Conservation (phyloP, 35 echinoderm and acorn worm species). For the Heliocidaris tuberculata region DNA sequence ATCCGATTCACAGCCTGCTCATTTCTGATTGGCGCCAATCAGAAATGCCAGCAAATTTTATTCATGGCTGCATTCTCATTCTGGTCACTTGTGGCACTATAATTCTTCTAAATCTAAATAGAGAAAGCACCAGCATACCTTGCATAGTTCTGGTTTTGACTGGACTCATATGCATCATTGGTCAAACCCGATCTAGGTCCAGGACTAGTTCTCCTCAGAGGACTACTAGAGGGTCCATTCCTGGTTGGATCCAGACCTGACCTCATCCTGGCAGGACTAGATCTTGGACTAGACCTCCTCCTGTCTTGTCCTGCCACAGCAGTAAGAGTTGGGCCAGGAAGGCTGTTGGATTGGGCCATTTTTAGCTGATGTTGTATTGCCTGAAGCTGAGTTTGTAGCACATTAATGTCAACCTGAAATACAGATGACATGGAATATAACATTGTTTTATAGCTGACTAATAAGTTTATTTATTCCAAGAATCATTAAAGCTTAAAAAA, state of each 20-base stretch:
- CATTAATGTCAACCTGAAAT: conserved; percentile 9
- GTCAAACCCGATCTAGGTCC: neutral
- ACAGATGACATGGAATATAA: neutral
- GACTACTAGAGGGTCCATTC: neutral
- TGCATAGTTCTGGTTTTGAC: neutral
- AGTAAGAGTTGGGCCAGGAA: neutral
- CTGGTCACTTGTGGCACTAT: no score
- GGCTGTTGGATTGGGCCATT: neutral
- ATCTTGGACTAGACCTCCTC: neutral
- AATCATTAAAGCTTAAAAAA: neutral
- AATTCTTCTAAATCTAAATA: no score
- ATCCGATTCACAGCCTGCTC: no score
- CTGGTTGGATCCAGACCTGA: neutral
- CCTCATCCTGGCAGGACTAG: conserved; percentile 19
- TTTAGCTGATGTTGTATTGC: neutral
- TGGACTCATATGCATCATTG: neutral
- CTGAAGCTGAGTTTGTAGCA: conserved; percentile 1
- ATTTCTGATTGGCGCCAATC: no score
- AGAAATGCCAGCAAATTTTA: no score
- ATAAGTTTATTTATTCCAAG: neutral
- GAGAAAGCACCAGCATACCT: no score
- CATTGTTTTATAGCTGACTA: neutral
- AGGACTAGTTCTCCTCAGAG: neutral
- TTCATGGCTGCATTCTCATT: no score
- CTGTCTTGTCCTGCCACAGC: neutral